These are phyloP conservation scores for Dissostichus mawsoni DNA, from an alignment of 2,113 vertebrate species.

Conservation along the genomic window DNA sequence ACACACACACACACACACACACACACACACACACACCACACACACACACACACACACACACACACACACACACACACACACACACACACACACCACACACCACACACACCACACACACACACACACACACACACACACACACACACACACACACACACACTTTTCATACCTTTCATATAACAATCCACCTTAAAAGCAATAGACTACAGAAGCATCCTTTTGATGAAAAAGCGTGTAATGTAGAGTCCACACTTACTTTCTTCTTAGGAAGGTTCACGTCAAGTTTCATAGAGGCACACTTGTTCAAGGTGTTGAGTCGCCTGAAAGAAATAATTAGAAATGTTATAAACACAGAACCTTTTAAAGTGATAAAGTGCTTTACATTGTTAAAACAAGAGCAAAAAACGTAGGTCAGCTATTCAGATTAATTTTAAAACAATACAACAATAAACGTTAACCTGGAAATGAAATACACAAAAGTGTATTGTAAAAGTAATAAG, in stretches of 20 bases:
- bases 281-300: conserved; percentile 99
- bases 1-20: too few relatives aligned
- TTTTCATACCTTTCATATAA: not conserved
- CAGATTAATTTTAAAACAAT: not conserved
- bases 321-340: conserved; percentile 78
- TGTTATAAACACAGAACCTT: not conserved
- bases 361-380: not conserved
- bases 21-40: too few relatives aligned
- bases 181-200: not conserved
- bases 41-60: too few relatives aligned
- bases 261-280: conserved; percentile 96
- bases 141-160: not conserved
- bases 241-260: conserved; percentile 87
- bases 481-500: not conserved
- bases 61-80: too few relatives aligned
- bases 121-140: too few relatives aligned
- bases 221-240: not conserved
- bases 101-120: not conserved
- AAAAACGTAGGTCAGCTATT: not conserved
- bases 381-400: not conserved
- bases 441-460: not conserved
- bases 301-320: conserved; percentile 97
- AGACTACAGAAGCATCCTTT: not conserved
- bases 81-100: too few relatives aligned
- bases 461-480: not conserved